These are phyloP conservation scores for Cotesia chilonis DNA, from an alignment of 1,140 invertebrate genomes.

Conservation along the genomic window DNA sequence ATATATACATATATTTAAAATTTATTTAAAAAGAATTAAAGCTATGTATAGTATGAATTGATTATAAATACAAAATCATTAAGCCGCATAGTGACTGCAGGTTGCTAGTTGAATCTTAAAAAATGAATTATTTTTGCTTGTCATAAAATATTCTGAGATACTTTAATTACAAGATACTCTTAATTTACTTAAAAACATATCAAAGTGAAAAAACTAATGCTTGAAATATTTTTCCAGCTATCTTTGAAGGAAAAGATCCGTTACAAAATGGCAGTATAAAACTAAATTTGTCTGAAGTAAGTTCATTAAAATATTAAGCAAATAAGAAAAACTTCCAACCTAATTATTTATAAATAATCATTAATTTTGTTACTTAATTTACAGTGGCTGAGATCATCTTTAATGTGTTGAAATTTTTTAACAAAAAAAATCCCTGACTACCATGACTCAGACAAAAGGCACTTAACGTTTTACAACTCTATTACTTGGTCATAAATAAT, in stretches of 20 bases:
- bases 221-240: constrained; percentile 66
- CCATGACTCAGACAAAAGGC: background rate
- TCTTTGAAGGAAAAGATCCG: constrained; percentile 84
- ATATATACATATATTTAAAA: too few relatives aligned
- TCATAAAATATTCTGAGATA: background rate
- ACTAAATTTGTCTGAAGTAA: constrained; percentile 81
- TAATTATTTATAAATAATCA: constrained; percentile 48
- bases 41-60: too few relatives aligned
- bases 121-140: too few relatives aligned
- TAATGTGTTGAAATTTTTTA: constrained; percentile 71
- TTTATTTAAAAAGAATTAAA: too few relatives aligned
- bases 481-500: too few relatives aligned
- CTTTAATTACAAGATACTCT: constrained; percentile 12
- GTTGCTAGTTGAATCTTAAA: too few relatives aligned
- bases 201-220: too few relatives aligned
- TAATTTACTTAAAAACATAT: constrained; percentile 23
- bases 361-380: constrained; percentile 58
- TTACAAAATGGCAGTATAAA: constrained; percentile 84
- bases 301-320: background rate
- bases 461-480: too few relatives aligned
- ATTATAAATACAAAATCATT: too few relatives aligned
- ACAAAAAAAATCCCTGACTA: constrained; percentile 24
- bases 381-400: constrained; percentile 81
- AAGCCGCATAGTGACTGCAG: too few relatives aligned
- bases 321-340: constrained; percentile 42